Evolutionary conservation across 2,888 invertebrate species (phyloP).

Genomic region (Ochropleura plecta): DNA sequence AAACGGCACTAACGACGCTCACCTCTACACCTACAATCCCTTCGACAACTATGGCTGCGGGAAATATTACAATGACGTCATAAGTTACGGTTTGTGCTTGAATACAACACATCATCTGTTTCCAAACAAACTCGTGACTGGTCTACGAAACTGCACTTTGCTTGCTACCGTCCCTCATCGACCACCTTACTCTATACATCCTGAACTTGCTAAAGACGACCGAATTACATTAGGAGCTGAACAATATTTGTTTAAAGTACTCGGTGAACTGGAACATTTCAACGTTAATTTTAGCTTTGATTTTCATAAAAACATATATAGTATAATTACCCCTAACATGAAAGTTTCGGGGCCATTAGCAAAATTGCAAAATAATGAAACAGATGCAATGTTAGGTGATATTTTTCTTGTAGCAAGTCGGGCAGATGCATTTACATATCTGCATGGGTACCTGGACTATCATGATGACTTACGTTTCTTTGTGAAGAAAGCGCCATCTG

Average conservation of each 20-base stretch:
- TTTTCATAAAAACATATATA: not conserved
- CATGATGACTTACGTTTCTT: slow-evolving; percentile 48
- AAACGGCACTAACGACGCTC: slow-evolving; percentile 66
- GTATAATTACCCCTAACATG: slow-evolving; percentile 36
- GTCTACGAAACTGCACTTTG: slow-evolving; percentile 75
- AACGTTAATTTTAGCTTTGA: slow-evolving; percentile 45
- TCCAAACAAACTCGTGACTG: slow-evolving; percentile 70
- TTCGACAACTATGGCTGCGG: slow-evolving; percentile 80
- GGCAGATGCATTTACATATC: slow-evolving; percentile 44
- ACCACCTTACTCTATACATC: slow-evolving; percentile 55
- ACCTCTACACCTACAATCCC: slow-evolving; percentile 79
- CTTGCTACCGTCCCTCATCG: slow-evolving; percentile 62
- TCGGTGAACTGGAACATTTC: slow-evolving; percentile 53
- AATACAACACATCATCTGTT: slow-evolving; percentile 63
- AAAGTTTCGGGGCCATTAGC: slow-evolving; percentile 31
- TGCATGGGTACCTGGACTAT: slow-evolving; percentile 54
- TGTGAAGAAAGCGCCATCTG: slow-evolving; percentile 39
- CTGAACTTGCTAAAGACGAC: slow-evolving; percentile 11
- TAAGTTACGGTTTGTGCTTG: slow-evolving; percentile 73
- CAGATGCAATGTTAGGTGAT: slow-evolving; percentile 51
- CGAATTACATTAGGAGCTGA: slow-evolving; percentile 46
- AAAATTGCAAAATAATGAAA: slow-evolving; percentile 41
- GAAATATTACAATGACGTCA: slow-evolving; percentile 72
- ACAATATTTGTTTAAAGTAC: slow-evolving; percentile 51
- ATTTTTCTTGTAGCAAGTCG: slow-evolving; percentile 21